These are phyloP conservation scores for Montifringilla adamsi DNA, from an alignment of 2,113 vertebrate species.

Conservation along the genomic window DNA sequence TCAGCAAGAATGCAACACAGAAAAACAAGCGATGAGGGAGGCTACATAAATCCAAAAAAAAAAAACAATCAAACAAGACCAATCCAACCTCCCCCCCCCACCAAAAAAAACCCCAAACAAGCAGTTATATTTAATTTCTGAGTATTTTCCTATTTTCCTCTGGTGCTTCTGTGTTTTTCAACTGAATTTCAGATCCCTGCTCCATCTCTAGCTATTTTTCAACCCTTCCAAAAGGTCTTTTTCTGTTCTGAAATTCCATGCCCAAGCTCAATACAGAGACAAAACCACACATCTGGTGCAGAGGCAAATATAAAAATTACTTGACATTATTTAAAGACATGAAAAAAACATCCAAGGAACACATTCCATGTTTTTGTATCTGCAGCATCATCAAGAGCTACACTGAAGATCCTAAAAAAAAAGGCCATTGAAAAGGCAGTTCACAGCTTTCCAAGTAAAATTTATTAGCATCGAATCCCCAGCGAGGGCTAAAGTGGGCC, in stretches of 20 bases:
- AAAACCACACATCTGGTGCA: background rate
- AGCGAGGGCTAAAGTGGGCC: background rate
- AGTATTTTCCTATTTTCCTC: background rate
- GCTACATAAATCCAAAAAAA: background rate
- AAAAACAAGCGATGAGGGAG: background rate
- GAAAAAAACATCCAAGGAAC: background rate
- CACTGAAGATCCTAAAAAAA: background rate
- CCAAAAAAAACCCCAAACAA: background rate
- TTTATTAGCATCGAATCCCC: background rate
- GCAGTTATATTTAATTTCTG: background rate
- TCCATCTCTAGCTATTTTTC: background rate
- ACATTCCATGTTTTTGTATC: background rate
- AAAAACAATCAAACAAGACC: background rate
- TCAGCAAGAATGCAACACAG: background rate
- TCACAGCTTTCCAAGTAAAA: background rate
- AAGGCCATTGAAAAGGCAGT: background rate
- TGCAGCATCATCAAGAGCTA: background rate
- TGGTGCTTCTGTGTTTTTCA: background rate
- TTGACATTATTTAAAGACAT: background rate
- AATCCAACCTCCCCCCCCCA: background rate
- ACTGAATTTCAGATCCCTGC: background rate
- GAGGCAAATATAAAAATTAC: background rate
- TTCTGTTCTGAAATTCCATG: background rate
- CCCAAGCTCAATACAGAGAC: background rate
- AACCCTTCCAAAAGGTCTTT: background rate